Evolutionary conservation across 2,888 invertebrate species (phyloP), one percentile per base, ranked within the genome.

Genomic region (Embidobia sp.): DNA sequence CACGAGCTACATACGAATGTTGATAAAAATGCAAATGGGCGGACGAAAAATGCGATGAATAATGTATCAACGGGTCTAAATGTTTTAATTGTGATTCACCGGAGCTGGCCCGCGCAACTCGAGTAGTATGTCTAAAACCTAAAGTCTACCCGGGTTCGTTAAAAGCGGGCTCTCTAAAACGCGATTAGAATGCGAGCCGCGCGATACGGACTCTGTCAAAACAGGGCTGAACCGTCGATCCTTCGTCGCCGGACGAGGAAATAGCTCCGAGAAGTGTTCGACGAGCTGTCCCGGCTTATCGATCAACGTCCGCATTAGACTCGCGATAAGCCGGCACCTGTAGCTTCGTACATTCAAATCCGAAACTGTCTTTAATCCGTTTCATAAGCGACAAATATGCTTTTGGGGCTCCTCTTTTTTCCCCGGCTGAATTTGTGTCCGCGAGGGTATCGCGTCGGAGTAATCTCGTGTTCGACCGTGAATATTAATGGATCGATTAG

Each of bases 321-420:
- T 31, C 53, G 48, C 11, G 77, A 67, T 77, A 72, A 77, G 49
- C 72, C 33, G 67, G 72, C 77, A 77, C 77, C 77, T 77, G 77
- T 77, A 40, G 77, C 70, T 76, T 46, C 59, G 64, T 27, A 55
- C 53, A 70, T 66, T 59, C 70, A 51, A 53, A 61, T 46, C 33
- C 59, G 15, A 40, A 72, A 63, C 40, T 49, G 16, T 49, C 48
- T 64, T 72, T 72, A 72, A 72, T 63, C 37, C 48, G 33, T 48
- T 63, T 63, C 44, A 53, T 61, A 61, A 55, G 26, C 48, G 53
- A 61, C 48, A 11, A 49, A 33, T 29, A 22, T 48, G 67, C 46
- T 37, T 11, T 22, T 22, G 7, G 19, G 18, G 5, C 3, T 3
- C 37, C 16, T 26, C 19, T 59, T 35, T 51, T 19, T n/a, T 42